phyloP scores from a whole-genome alignment of 2,888 invertebrate species.

The Microplitis manilae region DNA sequence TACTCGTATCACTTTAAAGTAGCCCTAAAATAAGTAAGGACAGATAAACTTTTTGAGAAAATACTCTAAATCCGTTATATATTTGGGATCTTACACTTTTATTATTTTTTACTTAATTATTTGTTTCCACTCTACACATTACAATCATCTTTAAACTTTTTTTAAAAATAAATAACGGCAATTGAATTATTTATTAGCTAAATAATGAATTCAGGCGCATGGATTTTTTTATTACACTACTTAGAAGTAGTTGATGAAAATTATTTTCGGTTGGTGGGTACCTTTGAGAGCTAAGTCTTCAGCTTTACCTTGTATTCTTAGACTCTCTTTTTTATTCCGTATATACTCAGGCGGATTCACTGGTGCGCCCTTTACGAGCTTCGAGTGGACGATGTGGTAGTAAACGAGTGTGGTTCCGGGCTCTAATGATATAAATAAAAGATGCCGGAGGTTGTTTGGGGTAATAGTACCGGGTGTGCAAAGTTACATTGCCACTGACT shows the following conservation, averaged over 20 bases:
- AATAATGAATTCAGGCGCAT: too few relatives aligned
- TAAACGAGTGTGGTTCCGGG: constrained; percentile 51
- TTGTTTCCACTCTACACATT: too few relatives aligned
- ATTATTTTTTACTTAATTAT: neutral
- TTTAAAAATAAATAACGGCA: too few relatives aligned
- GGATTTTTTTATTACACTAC: too few relatives aligned
- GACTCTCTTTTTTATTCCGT: constrained; percentile 24
- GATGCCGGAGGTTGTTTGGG: constrained; percentile 60
- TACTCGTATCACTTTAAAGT: constrained; percentile 55
- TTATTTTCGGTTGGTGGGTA: constrained; percentile 15
- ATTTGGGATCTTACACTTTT: neutral
- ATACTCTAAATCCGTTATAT: constrained; percentile 42
- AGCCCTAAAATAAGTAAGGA: constrained; percentile 48
- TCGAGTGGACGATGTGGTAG: constrained; percentile 51
- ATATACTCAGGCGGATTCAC: constrained; percentile 30
- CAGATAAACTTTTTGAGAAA: constrained; percentile 52
- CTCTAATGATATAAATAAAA: constrained; percentile 65
- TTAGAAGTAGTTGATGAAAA: neutral
- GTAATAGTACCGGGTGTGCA: constrained; percentile 57
- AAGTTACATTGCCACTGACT: constrained; percentile 43
- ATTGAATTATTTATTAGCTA: too few relatives aligned
- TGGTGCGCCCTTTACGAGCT: constrained; percentile 55
- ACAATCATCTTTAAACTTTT: too few relatives aligned
- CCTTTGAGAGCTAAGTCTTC: constrained; percentile 5
- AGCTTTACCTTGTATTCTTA: neutral